These are phyloP conservation scores for Temnothorax rugatulus DNA, from an alignment of 2,888 invertebrate species.

Conservation along the genomic window DNA sequence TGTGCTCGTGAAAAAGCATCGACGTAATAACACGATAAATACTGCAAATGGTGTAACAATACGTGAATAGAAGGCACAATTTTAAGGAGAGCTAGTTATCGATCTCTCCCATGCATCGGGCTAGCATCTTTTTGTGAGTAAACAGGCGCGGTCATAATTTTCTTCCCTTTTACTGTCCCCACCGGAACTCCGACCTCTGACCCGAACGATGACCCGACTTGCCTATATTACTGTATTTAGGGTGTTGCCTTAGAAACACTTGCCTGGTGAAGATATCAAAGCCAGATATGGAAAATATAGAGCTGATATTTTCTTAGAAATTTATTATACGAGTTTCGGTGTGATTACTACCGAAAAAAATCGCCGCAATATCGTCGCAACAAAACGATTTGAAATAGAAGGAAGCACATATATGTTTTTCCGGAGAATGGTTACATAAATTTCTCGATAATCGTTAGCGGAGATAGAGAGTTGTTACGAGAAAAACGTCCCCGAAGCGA, in stretches of 20 bases:
- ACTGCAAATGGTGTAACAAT: neutral
- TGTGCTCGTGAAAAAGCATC: neutral
- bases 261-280: slow-evolving; percentile 22
- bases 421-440: slow-evolving; percentile 24
- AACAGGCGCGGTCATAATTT: slow-evolving; percentile 53
- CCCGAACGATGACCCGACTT: slow-evolving; percentile 37
- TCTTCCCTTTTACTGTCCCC: slow-evolving; percentile 38
- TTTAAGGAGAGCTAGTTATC: slow-evolving; percentile 12
- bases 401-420: neutral
- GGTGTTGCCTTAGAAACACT: slow-evolving; percentile 54
- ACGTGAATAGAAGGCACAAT: neutral
- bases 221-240: slow-evolving; percentile 36
- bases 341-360: neutral
- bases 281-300: neutral
- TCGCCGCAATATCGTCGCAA: neutral
- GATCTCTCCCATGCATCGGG: slow-evolving; percentile 21
- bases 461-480: neutral
- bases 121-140: slow-evolving; percentile 36
- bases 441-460: slow-evolving; percentile 29
- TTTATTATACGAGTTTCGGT: neutral
- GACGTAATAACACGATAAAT: neutral
- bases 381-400: neutral
- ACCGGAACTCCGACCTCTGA: slow-evolving; percentile 14
- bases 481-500: slow-evolving; percentile 26
- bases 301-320: neutral